Conservation (phyloP, 2,113 vertebrate species). For the Aepyceros melampus region DNA sequence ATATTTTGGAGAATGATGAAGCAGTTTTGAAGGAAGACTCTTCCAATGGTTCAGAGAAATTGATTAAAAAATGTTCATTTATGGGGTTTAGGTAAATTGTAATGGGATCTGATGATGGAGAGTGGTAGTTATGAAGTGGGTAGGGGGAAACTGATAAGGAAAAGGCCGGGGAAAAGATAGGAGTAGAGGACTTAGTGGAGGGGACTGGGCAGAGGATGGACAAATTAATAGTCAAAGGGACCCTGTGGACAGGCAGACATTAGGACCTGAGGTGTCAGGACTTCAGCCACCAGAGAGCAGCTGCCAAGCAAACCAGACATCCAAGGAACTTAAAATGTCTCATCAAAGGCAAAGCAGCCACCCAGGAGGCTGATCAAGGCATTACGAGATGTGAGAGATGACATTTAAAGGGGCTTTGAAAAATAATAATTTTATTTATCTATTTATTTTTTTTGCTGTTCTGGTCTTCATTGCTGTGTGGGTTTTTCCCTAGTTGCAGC, state of each 20-base stretch:
- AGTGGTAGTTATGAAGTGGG: not conserved
- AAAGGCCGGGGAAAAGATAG: not conserved
- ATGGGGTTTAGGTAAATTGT: not conserved
- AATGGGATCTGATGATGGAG: not conserved
- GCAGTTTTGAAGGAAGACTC: not conserved
- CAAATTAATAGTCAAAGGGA: not conserved
- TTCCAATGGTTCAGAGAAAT: not conserved
- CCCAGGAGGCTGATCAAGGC: not conserved
- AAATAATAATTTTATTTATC: not conserved
- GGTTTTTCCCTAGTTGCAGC: not conserved
- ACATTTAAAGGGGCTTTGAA: not conserved
- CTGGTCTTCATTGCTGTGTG: not conserved
- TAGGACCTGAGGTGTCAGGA: not conserved
- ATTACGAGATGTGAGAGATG: not conserved
- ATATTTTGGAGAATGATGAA: not conserved
- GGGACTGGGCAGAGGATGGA: fast-evolving
- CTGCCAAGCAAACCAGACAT: not conserved
- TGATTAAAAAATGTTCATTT: not conserved
- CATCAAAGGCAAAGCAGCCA: not conserved
- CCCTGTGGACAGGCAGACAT: not conserved
- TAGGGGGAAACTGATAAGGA: not conserved
- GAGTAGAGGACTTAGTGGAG: not conserved
- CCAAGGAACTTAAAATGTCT: not conserved
- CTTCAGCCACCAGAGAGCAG: not conserved
- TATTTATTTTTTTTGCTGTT: not conserved